Evolutionary conservation across 2,888 invertebrate genomes (phyloP).

Genomic region (Melipona bicolor): DNA sequence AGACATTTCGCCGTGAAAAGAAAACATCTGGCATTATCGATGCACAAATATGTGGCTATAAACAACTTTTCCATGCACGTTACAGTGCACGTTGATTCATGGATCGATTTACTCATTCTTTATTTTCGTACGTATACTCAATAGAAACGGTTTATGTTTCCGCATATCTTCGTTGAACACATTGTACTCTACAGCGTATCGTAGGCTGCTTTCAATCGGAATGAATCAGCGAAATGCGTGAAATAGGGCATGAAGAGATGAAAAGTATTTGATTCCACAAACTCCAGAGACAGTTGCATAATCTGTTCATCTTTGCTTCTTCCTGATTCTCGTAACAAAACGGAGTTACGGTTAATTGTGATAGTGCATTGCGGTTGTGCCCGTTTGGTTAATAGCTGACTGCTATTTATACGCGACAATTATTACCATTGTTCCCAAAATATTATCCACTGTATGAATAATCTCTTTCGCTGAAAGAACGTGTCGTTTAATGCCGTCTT

Average conservation of each 20-base stretch:
- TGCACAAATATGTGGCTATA: conserved; percentile 10
- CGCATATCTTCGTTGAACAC: neutral
- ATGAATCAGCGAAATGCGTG: conserved; percentile 22
- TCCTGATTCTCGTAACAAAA: neutral
- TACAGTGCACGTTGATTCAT: neutral
- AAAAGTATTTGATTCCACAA: conserved; percentile 4
- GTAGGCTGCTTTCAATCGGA: conserved; percentile 18
- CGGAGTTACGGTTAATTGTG: conserved; percentile 13
- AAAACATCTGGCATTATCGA: neutral
- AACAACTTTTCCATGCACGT: neutral
- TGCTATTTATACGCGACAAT: neutral
- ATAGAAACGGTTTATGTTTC: neutral
- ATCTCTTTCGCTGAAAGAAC: neutral
- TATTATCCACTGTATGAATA: neutral
- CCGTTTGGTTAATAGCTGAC: neutral
- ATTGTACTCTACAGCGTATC: conserved; percentile 1
- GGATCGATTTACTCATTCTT: conserved; percentile 7
- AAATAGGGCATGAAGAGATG: conserved; percentile 14
- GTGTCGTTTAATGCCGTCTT: neutral
- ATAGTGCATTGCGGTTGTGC: neutral
- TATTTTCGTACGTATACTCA: neutral
- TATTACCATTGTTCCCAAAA: neutral
- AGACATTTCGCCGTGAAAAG: neutral
- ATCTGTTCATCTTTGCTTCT: conserved; percentile 19
- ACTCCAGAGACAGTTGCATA: neutral